Percentiles rank a stretch among this genome's conserved stretches.
These are phyloP conservation scores for Synanceia verrucosa DNA, from an alignment of 2,797 vertebrate species.

Conservation along the genomic window DNA sequence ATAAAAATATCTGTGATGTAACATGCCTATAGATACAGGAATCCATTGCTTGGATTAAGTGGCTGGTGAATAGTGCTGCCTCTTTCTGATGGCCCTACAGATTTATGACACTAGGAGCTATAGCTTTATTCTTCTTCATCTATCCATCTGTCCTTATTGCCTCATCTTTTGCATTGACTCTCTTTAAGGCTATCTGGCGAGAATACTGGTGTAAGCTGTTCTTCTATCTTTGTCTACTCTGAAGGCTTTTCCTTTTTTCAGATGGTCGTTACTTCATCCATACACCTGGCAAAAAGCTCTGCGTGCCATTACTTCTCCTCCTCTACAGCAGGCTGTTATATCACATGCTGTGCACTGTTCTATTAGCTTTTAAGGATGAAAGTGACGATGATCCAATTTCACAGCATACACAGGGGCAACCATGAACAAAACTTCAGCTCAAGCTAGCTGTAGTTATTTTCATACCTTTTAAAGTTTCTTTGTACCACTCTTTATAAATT, in stretches of 20 bases:
- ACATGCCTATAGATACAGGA: conserved; percentile 11
- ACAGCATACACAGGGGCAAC: neutral
- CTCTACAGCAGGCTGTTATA: conserved; percentile 4
- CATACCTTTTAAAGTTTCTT: conserved; percentile 25
- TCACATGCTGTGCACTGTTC: neutral
- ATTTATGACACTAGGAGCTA: conserved; percentile 18
- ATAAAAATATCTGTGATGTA: conserved; percentile 43
- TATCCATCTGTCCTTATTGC: conserved; percentile 28
- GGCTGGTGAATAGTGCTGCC: conserved; percentile 37
- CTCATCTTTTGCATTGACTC: conserved; percentile 12
- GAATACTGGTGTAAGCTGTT: neutral
- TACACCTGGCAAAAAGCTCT: neutral
- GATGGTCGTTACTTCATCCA: neutral
- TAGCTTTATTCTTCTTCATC: conserved; percentile 8
- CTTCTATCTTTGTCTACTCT: neutral
- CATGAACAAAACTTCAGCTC: neutral
- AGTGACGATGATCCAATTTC: conserved; percentile 20
- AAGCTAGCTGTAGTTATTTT: conserved; percentile 13
- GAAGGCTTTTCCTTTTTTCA: conserved; percentile 5
- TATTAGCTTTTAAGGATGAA: conserved; percentile 24
- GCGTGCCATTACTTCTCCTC: neutral
- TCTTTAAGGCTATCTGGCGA: neutral
- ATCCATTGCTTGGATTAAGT: conserved; percentile 44
- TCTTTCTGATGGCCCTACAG: conserved; percentile 15
- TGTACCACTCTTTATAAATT: conserved; percentile 16